phyloP scores from a whole-genome alignment of 2,888 invertebrate genomes.

The Polymixis lichenea region DNA sequence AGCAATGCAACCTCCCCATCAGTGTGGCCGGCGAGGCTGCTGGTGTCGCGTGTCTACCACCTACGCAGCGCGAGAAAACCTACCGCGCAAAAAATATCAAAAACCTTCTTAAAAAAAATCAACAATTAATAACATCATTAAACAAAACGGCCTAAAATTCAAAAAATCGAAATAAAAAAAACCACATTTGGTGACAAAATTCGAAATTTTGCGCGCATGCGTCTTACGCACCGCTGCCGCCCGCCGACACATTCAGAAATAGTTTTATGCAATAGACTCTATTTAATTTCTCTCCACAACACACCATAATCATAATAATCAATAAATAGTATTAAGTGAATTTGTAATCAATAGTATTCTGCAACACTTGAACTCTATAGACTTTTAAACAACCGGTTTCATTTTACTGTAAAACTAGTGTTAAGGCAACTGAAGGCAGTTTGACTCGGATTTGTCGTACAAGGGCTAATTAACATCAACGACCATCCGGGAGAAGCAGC shows the following conservation, averaged over 20 bases:
- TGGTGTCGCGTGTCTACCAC: conserved; percentile 89
- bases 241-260: conserved; percentile 89
- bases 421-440: conserved; percentile 88
- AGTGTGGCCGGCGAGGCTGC: conserved; percentile 90
- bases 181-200: conserved; percentile 84
- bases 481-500: conserved; percentile 88
- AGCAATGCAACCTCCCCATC: conserved; percentile 85
- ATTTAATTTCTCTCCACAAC: conserved; percentile 83
- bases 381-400: conserved; percentile 83
- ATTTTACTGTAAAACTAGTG: conserved; percentile 87
- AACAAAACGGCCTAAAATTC: conserved; percentile 75
- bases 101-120: conserved; percentile 66
- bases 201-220: conserved; percentile 89
- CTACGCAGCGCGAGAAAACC: conserved; percentile 87
- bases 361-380: conserved; percentile 89
- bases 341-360: conserved; percentile 87
- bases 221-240: conserved; percentile 81
- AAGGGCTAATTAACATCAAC: conserved; percentile 86
- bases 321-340: conserved; percentile 87
- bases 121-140: conserved; percentile 64
- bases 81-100: conserved; percentile 75
- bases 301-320: conserved; percentile 80
- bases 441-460: conserved; percentile 86
- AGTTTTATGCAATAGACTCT: conserved; percentile 89
- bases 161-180: conserved; percentile 84